Conservation (phyloP, 2,113 vertebrate species). For the Bucco capensis region DNA sequence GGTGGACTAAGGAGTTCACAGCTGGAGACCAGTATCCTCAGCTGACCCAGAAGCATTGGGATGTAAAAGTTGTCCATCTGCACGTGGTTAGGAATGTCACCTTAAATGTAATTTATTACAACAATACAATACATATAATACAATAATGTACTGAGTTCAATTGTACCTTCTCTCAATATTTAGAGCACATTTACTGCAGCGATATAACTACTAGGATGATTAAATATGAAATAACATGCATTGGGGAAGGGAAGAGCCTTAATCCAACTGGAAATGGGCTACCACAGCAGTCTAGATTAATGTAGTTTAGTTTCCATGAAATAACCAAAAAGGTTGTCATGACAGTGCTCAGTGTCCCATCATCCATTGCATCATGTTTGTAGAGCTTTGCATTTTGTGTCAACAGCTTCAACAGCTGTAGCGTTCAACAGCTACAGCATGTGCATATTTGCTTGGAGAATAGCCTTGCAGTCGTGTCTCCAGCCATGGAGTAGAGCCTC, state of each 20-base stretch:
- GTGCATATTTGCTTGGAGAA: background rate
- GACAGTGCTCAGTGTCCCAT: background rate
- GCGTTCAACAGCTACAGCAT: background rate
- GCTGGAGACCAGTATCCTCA: fast-evolving
- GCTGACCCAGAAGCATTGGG: fast-evolving
- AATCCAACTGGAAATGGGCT: background rate
- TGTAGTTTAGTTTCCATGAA: background rate
- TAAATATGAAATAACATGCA: background rate
- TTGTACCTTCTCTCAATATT: background rate
- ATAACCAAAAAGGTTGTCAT: background rate
- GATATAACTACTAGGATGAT: background rate
- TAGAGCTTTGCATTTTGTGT: background rate
- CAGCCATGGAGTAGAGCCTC: background rate
- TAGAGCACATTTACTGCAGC: background rate
- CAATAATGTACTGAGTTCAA: background rate
- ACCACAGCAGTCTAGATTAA: background rate
- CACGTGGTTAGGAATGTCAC: background rate
- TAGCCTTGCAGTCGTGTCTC: background rate
- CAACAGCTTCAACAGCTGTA: background rate
- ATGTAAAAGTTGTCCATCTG: background rate
- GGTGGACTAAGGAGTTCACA: too few species aligned
- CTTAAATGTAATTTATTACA: too few species aligned
- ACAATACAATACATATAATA: too few species aligned
- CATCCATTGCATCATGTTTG: background rate
- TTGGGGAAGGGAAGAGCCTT: background rate